Base-by-base conservation (phyloP, 2,113 vertebrate species). In the Bambusicola thoracicus region DNA sequence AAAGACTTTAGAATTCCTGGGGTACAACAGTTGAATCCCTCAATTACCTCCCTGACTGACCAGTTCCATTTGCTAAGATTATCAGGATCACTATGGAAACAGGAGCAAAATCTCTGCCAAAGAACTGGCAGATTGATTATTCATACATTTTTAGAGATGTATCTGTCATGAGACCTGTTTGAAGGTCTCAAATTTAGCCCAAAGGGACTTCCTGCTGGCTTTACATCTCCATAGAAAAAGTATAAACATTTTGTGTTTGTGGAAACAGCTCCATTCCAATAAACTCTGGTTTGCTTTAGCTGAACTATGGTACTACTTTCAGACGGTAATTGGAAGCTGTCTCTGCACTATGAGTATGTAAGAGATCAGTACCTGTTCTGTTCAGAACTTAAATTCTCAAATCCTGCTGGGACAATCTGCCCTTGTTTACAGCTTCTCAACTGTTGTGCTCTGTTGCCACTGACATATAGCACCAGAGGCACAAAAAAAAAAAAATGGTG, bases 81-180 rank as follows among this genome's bases (percentile, higher is more conserved):
- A 34, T 59, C 76, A 83, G 56, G 43, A 63, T 78, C 65, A 55
- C 68, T 67, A 77, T 12, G 11, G 59, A 92, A 56, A 91, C 56
- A 70, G 4, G 70, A 84, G 43, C 56, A 67, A 94, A 77, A 92
- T 18, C 51, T 43, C 59, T 78, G 82, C 82, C 82, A 93, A 69
- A 89, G 80, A 49, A 29, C 20, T 58, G 63, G 44, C 70, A 76
- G 58, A 40, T 11, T 30, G 68, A 78, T 85, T 85, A 87, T 78
- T 91, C 86, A 75, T 32, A 56, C 63, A 43, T 78, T 90, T 94
- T 81, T 29, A 90, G 73, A 95, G 69, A 49, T 15, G 16, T 8
- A 1, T 61, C 51, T 87, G 34, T 62, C 55, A 76, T n/a, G 44
- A 75, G 25, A 56, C 22, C 46, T 92, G 62, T 30, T 73, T 65